Evolutionary conservation across 2,888 invertebrate genomes (phyloP).

Genomic region (Masnerella sp.): DNA sequence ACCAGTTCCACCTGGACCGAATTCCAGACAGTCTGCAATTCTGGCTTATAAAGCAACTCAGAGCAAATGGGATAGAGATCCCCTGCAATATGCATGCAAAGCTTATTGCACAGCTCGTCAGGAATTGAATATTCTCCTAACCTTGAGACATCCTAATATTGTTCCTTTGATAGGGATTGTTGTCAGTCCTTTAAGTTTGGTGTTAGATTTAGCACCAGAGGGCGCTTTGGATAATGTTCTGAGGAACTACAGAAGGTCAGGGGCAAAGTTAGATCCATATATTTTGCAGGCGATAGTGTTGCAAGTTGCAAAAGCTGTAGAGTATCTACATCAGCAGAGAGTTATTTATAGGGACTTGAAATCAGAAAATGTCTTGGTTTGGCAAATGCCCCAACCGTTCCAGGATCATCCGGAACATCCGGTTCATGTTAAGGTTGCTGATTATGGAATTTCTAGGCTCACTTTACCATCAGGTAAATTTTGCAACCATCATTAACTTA

Average conservation of each 20-base stretch:
- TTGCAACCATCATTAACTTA: not conserved
- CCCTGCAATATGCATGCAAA: conserved; percentile 93
- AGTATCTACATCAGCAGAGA: conserved; percentile 94
- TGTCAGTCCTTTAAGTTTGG: conserved; percentile 91
- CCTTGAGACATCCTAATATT: conserved; percentile 93
- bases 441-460: conserved; percentile 95
- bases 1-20: conserved; percentile 91
- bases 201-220: conserved; percentile 93
- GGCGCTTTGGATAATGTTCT: conserved; percentile 93
- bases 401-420: conserved; percentile 83
- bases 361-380: conserved; percentile 98
- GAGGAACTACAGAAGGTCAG: conserved; percentile 90
- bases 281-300: conserved; percentile 91
- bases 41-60: conserved; percentile 82
- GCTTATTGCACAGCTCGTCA: conserved; percentile 98
- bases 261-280: conserved; percentile 88
- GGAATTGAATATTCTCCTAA: conserved; percentile 92
- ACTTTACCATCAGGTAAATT: conserved; percentile 88
- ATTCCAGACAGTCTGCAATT: conserved; percentile 83
- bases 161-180: conserved; percentile 95
- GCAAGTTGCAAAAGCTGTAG: conserved; percentile 95
- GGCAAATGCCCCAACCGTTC: conserved; percentile 93
- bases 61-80: conserved; percentile 96
- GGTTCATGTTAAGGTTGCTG: conserved; percentile 95
- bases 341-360: conserved; percentile 96